Conservation (phyloP, 2,888 invertebrate genomes). For the Exephanes ischioxanthus region DNA sequence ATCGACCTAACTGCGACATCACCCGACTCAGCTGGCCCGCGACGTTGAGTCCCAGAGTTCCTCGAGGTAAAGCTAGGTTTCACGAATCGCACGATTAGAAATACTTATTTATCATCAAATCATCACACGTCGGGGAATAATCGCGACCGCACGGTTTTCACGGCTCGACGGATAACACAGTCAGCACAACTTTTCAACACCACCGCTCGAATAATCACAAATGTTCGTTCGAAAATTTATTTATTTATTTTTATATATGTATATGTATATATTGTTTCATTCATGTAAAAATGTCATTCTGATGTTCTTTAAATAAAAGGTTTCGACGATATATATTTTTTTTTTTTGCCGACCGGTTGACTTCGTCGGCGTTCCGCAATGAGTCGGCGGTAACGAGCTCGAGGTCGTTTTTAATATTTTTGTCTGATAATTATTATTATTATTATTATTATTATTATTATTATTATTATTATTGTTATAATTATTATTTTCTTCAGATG, state of each 20-base stretch:
- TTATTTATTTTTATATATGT: no score
- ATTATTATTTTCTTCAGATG: constrained; percentile 28
- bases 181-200: background rate
- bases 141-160: background rate
- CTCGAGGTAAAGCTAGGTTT: background rate
- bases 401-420: background rate
- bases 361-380: background rate
- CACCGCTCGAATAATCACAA: background rate
- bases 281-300: background rate
- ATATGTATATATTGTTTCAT: background rate
- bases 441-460: no score
- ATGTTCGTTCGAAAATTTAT: background rate
- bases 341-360: background rate
- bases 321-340: background rate
- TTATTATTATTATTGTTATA: no score
- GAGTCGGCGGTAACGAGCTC: background rate
- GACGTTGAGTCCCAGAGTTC: background rate
- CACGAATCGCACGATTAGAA: constrained; percentile 1
- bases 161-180: background rate
- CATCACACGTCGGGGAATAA: background rate
- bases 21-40: background rate
- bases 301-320: background rate
- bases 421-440: background rate
- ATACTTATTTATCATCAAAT: constrained; percentile 3
- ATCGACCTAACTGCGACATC: constrained; percentile 1